phyloP scores from a whole-genome alignment of 2,797 vertebrate species.

The Notamacropus eugenii region DNA sequence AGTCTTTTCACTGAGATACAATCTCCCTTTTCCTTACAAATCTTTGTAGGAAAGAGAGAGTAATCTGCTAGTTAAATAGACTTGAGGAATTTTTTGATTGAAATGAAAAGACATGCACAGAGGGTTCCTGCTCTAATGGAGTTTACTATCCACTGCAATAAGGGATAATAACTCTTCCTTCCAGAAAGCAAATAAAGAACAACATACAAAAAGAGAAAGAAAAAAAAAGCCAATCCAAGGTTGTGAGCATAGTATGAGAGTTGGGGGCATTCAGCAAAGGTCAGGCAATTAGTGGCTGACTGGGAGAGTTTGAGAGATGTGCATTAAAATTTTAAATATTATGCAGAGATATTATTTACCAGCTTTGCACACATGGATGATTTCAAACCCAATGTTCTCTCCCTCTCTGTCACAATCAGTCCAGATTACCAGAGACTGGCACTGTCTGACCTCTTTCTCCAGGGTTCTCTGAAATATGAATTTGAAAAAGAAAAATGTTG shows the following conservation, averaged over 20 bases:
- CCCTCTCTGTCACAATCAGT: constrained; percentile 98
- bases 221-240: background rate
- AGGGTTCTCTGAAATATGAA: constrained; percentile 89
- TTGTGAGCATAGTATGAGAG: background rate
- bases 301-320: background rate
- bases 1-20: background rate
- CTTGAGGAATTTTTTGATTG: background rate
- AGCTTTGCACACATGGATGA: constrained; percentile 96
- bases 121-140: background rate
- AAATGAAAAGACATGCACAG: background rate
- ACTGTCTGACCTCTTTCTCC: constrained; percentile 92
- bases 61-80: background rate
- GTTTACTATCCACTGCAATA: background rate
- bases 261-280: background rate
- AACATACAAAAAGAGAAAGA: background rate
- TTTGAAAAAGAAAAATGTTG: background rate
- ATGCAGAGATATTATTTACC: constrained; percentile 84
- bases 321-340: background rate
- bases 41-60: background rate
- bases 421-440: constrained; percentile 96
- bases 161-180: background rate
- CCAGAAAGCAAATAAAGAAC: background rate
- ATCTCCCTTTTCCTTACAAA: background rate
- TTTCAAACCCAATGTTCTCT: constrained; percentile 98
- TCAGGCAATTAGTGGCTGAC: background rate